Conservation (phyloP, 2,113 vertebrate genomes). For the Xenopus laevis region DNA sequence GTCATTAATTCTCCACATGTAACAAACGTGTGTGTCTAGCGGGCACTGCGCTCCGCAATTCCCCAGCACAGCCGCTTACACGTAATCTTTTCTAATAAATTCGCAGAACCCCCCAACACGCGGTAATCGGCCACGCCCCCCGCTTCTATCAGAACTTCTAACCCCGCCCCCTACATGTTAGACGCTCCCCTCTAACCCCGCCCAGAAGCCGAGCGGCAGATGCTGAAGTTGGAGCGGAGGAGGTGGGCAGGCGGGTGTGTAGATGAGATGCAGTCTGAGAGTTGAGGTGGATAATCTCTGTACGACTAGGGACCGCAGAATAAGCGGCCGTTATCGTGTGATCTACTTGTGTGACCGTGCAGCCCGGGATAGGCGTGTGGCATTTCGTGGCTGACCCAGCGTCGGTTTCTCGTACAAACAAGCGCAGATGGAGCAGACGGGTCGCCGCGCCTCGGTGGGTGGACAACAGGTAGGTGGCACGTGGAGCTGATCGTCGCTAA, state of each 20-base stretch:
- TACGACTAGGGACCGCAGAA: too few species aligned
- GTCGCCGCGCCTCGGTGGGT: fast-evolving
- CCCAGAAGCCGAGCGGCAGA: background rate
- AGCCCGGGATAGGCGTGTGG: too few species aligned
- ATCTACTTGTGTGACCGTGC: background rate
- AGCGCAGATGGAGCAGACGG: background rate
- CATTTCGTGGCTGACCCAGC: too few species aligned
- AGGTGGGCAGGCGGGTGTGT: background rate
- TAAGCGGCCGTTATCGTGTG: background rate
- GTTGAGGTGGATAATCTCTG: background rate
- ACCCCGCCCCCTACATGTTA: background rate
- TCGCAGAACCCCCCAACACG: too few species aligned
- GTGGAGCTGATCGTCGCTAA: too few species aligned
- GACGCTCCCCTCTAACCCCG: background rate
- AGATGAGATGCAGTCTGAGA: background rate
- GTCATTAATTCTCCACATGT: too few species aligned
- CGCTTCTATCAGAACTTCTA: too few species aligned
- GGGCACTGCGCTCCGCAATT: too few species aligned
- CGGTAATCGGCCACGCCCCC: background rate
- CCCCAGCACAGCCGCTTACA: too few species aligned
- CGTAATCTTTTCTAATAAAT: too few species aligned
- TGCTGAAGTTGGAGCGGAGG: background rate
- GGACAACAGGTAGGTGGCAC: background rate
- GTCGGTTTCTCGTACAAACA: too few species aligned
- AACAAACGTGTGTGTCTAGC: too few species aligned